These are phyloP conservation scores for Carpatolechia fugitivella DNA, from an alignment of 2,888 invertebrate genomes.

Conservation along the genomic window DNA sequence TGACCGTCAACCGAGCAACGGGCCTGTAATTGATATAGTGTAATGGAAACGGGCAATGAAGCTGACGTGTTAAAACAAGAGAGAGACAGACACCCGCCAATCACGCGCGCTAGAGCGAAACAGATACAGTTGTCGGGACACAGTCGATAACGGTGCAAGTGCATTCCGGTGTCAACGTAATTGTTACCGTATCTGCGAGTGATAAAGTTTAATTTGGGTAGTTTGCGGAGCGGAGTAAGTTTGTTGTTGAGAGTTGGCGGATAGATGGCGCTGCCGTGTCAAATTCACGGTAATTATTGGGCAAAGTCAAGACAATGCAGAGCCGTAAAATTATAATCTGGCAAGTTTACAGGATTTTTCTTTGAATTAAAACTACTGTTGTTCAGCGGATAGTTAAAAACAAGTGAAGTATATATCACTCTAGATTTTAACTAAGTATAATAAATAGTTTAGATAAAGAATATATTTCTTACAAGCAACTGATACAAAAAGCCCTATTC, in stretches of 20 bases:
- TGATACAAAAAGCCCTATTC: no score
- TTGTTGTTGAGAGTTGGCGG: slow-evolving; percentile 37
- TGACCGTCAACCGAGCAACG: slow-evolving; percentile 41
- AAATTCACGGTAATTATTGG: slow-evolving; percentile 36
- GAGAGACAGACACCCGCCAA: slow-evolving; percentile 55
- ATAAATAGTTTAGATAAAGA: no score
- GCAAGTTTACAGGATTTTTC: background rate
- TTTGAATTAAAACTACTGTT: background rate
- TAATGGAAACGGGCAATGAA: slow-evolving; percentile 75
- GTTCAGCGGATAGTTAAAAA: no score
- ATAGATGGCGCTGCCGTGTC: slow-evolving; percentile 62
- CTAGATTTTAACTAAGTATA: no score
- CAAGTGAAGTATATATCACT: no score
- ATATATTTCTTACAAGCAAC: no score
- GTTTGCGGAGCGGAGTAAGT: slow-evolving; percentile 25
- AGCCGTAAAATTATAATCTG: slow-evolving; percentile 26
- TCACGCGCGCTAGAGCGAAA: slow-evolving; percentile 55
- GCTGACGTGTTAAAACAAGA: slow-evolving; percentile 68
- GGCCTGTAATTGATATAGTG: slow-evolving; percentile 70
- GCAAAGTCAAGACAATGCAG: slow-evolving; percentile 24
- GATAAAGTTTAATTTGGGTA: slow-evolving; percentile 50
- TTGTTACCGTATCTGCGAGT: slow-evolving; percentile 52
- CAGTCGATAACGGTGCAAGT: slow-evolving; percentile 59
- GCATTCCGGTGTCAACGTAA: slow-evolving; percentile 55
- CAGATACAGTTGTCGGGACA: slow-evolving; percentile 48